Percentiles rank a stretch among this genome's conserved stretches.
These are phyloP conservation scores for Chelonoidis abingdonii DNA, from an alignment of 2,113 vertebrate genomes.

Conservation along the genomic window DNA sequence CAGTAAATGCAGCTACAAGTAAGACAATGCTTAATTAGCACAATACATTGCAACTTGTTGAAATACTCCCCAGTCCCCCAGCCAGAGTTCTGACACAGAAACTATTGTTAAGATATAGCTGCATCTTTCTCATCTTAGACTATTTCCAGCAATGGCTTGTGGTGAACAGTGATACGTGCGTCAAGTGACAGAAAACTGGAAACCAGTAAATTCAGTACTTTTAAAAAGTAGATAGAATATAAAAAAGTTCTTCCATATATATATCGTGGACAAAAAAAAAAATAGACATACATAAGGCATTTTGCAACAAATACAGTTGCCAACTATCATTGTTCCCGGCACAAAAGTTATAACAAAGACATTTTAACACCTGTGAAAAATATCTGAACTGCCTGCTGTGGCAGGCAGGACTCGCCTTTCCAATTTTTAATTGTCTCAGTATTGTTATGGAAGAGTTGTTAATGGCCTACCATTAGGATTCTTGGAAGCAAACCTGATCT, in stretches of 20 bases:
- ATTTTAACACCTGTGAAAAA: conserved; percentile 53
- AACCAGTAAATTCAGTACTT: accelerated
- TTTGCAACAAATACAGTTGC: not conserved
- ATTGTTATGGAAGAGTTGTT: conserved; percentile 56
- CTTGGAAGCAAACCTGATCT: not conserved
- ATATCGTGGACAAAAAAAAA: not conserved
- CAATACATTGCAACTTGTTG: not conserved
- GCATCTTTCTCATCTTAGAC: not conserved
- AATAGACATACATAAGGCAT: not conserved
- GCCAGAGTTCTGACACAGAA: not conserved
- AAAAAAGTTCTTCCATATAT: not conserved
- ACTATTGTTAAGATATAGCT: not conserved
- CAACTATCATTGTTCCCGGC: conserved; percentile 8
- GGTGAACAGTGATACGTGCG: not conserved
- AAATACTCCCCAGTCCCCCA: not conserved
- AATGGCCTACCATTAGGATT: conserved; percentile 51
- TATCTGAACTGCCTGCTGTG: conserved; percentile 22
- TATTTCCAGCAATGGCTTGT: not conserved
- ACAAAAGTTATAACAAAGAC: conserved; percentile 28
- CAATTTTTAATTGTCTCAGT: conserved; percentile 16
- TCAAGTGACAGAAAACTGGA: not conserved
- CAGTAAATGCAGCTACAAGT: not conserved
- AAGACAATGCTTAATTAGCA: not conserved
- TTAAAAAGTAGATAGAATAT: not conserved
- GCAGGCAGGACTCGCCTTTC: conserved; percentile 47